Percentiles rank a stretch among this genome's conserved stretches.
Conservation (phyloP, 2,888 invertebrate species). For the Drosophila meridiana region DNA sequence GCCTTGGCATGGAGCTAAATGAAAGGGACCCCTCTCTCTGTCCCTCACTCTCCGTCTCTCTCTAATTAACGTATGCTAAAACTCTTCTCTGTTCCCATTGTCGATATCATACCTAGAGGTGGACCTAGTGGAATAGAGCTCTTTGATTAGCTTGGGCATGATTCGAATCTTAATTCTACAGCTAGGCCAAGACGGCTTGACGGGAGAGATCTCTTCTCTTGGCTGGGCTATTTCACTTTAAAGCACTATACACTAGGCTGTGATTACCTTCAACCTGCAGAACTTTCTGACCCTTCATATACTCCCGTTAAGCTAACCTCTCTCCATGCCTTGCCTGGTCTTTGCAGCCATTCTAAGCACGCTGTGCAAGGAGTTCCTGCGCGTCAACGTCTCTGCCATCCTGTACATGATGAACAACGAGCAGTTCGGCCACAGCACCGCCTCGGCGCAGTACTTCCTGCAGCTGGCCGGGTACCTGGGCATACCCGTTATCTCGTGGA, state of each 20-base stretch:
- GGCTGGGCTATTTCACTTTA: too few relatives aligned
- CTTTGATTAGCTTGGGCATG: not conserved
- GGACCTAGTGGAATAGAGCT: not conserved
- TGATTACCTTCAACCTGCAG: too few relatives aligned
- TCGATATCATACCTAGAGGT: not conserved
- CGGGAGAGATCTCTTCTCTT: too few relatives aligned
- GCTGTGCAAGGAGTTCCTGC: constrained; percentile 94
- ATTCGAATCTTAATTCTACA: too few relatives aligned
- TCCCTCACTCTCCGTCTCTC: not conserved
- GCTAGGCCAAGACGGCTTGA: too few relatives aligned
- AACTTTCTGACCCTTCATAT: too few relatives aligned
- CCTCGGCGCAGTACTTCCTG: constrained; percentile 96
- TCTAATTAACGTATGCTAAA: constrained; percentile 2
- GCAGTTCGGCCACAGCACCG: constrained; percentile 96
- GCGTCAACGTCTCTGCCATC: constrained; percentile 95
- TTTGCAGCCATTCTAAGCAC: constrained; percentile 92
- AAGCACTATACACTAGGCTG: too few relatives aligned
- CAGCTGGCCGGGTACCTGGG: constrained; percentile 97
- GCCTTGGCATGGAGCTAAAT: not conserved
- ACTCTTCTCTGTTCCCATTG: not conserved
- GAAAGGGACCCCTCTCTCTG: not conserved
- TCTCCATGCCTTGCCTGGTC: constrained; percentile 75
- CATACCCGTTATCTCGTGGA: constrained; percentile 98
- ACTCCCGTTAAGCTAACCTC: not conserved
- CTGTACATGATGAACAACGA: constrained; percentile 98